Percentiles rank a stretch among this genome's conserved stretches.
Evolutionary conservation across 2,888 invertebrate species (phyloP).

Genomic region (Heliconius ethilla): DNA sequence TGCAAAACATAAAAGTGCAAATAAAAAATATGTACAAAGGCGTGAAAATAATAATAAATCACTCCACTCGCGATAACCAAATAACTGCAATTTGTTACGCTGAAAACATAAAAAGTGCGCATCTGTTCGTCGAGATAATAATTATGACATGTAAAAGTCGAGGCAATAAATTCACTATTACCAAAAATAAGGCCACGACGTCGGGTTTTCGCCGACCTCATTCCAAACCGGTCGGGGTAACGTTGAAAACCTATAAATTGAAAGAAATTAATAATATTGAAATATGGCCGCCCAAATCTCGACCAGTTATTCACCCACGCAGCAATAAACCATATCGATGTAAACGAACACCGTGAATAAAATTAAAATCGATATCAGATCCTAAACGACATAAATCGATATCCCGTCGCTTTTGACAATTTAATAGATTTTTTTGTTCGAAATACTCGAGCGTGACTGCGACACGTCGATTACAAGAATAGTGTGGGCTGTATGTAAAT

Average conservation of each 20-base stretch:
- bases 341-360: conserved; percentile 29
- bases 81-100: conserved; percentile 25
- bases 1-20: not conserved
- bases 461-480: conserved; percentile 33
- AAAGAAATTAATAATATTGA: conserved; percentile 49
- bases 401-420: conserved; percentile 40
- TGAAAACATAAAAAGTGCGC: conserved; percentile 17
- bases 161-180: conserved; percentile 37
- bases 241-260: conserved; percentile 45
- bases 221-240: conserved; percentile 43
- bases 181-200: conserved; percentile 40
- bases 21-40: not conserved
- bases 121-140: conserved; percentile 27
- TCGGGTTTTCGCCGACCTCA: conserved; percentile 44
- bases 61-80: conserved; percentile 18
- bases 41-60: conserved; percentile 17
- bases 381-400: conserved; percentile 35
- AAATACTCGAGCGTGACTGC: conserved; percentile 30
- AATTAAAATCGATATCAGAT: conserved; percentile 26
- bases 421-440: conserved; percentile 40
- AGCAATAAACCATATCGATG: conserved; percentile 49
- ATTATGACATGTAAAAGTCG: conserved; percentile 39
- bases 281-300: conserved; percentile 50
- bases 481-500: conserved; percentile 35
- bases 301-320: conserved; percentile 54